Evolutionary conservation across 92 coral and sea anemone genomes (phyloP).

Genomic region (Epizoanthus stellaris): DNA sequence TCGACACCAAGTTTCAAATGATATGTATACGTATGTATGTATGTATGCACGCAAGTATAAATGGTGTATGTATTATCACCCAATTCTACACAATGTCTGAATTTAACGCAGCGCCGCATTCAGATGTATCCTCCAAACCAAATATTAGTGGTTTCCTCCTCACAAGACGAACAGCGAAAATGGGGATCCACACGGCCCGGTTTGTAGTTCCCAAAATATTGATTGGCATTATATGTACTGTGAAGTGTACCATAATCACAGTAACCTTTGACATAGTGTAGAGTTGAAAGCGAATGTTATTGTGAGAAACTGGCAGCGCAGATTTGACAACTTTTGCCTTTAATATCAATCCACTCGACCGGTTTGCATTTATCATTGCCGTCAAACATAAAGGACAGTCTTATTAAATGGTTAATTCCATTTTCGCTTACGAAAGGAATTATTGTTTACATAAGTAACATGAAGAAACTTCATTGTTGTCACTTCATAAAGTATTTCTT

Average conservation of each 20-base stretch:
- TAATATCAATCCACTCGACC: constrained; percentile 21
- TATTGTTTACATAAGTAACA: no score
- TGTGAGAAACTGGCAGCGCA: background rate
- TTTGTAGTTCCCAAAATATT: constrained; percentile 38
- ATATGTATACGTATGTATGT: no score
- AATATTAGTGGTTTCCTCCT: constrained; percentile 22
- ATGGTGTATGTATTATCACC: no score
- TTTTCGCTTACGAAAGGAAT: no score
- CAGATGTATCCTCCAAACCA: constrained; percentile 42
- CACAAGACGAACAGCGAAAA: constrained; percentile 26
- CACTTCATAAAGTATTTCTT: no score
- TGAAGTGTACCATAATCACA: background rate
- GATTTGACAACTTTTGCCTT: background rate
- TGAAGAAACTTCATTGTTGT: no score
- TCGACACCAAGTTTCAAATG: no score
- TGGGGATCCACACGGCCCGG: background rate
- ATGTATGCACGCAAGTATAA: no score
- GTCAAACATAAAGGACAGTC: no score
- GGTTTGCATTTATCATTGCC: background rate
- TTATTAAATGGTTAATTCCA: no score
- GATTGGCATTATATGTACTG: background rate
- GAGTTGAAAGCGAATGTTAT: background rate
- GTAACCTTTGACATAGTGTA: background rate
- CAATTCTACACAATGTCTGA: no score
- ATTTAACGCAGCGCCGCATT: no score